Conservation (phyloP, 2,888 invertebrate species). For the Gnatocerus cornutus region DNA sequence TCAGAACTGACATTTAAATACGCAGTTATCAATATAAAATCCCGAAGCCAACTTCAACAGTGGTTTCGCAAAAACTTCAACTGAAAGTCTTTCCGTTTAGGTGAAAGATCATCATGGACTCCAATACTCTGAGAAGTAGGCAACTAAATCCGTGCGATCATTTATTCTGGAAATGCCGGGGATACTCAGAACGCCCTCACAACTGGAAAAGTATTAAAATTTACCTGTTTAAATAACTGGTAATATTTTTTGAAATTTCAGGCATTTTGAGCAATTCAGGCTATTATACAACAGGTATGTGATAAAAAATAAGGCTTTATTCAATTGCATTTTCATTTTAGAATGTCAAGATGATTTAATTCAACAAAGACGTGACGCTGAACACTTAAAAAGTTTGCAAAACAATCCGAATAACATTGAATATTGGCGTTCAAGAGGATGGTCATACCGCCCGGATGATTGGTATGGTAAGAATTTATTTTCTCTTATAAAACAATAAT, state of each 20-base stretch:
- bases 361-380: too few species aligned
- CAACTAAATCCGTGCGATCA: constrained; percentile 51
- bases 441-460: constrained; percentile 25
- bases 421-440: constrained; percentile 42
- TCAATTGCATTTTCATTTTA: too few species aligned
- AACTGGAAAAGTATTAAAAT: constrained; percentile 12
- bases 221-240: neutral
- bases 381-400: constrained; percentile 5
- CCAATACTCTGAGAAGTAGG: constrained; percentile 40
- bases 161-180: constrained; percentile 50
- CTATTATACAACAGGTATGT: too few species aligned
- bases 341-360: too few species aligned
- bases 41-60: too few species aligned
- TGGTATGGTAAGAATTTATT: constrained; percentile 33
- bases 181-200: constrained; percentile 31
- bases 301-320: too few species aligned
- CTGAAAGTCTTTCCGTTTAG: too few species aligned
- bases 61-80: too few species aligned
- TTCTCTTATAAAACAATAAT: neutral
- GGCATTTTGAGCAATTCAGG: neutral
- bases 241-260: neutral
- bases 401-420: constrained; percentile 39
- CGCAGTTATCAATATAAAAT: too few species aligned
- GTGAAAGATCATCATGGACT: constrained; percentile 5
- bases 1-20: too few species aligned